These are phyloP conservation scores for Rhinopomastus cyanomelas DNA, from an alignment of 2,113 vertebrate genomes.

Conservation along the genomic window DNA sequence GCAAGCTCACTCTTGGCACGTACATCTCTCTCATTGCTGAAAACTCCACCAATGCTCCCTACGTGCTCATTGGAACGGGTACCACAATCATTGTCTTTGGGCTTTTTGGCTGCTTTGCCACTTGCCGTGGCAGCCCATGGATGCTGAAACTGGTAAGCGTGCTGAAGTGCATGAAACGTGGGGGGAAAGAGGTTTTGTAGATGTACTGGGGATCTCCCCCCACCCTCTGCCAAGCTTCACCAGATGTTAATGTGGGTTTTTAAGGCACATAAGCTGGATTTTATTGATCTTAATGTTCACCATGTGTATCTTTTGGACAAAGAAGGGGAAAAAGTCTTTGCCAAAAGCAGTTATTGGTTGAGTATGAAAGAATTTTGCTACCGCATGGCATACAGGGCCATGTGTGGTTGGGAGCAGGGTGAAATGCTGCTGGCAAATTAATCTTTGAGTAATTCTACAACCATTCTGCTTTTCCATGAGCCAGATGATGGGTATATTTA, in stretches of 20 bases:
- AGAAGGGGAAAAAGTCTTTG: neutral
- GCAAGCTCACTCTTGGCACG: slow-evolving; percentile 94
- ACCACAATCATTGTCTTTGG: slow-evolving; percentile 97
- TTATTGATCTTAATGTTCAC: neutral
- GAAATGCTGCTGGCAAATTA: neutral
- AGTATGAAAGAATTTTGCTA: neutral
- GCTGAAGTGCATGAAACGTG: neutral
- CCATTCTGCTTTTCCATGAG: neutral
- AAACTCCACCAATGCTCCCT: slow-evolving; percentile 98
- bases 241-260: neutral
- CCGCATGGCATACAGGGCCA: neutral
- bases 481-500: neutral
- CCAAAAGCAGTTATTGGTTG: neutral
- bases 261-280: neutral
- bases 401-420: neutral
- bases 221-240: neutral
- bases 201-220: neutral
- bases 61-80: slow-evolving; percentile 96
- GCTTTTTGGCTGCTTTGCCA: slow-evolving; percentile 97
- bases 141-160: slow-evolving; percentile 97
- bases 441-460: neutral
- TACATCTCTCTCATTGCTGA: slow-evolving; percentile 98
- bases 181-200: neutral
- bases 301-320: neutral
- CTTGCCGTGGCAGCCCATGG: slow-evolving; percentile 98